Percentiles rank a stretch among this genome's conserved stretches.
phyloP scores from a whole-genome alignment of 2,113 vertebrate species.

The Amphiprion ocellaris region DNA sequence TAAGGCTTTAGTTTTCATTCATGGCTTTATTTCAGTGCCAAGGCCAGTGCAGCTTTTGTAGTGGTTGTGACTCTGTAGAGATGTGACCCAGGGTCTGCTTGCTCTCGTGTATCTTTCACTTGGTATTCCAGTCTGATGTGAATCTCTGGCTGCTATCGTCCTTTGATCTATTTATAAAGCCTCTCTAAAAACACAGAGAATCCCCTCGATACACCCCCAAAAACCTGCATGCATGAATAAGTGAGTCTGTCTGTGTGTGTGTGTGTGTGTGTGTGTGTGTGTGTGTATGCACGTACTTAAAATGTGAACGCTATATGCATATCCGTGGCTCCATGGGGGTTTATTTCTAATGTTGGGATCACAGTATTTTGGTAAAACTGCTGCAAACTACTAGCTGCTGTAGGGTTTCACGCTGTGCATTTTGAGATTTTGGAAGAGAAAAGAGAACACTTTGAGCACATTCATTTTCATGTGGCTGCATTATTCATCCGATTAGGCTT shows the following conservation, averaged over 20 bases:
- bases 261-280: background rate
- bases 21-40: slow-evolving; percentile 12
- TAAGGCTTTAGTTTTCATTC: slow-evolving; percentile 12
- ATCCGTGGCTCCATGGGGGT: background rate
- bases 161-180: slow-evolving; percentile 78
- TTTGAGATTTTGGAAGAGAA: slow-evolving; percentile 9
- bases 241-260: slow-evolving; percentile 28
- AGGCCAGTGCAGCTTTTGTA: slow-evolving; percentile 20
- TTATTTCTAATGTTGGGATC: slow-evolving; percentile 19
- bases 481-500: slow-evolving; percentile 66
- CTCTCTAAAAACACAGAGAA: slow-evolving; percentile 61
- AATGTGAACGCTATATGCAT: slow-evolving; percentile 15
- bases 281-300: slow-evolving; percentile 6
- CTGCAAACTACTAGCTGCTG: background rate
- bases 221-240: slow-evolving; percentile 58
- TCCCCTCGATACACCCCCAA: slow-evolving; percentile 42
- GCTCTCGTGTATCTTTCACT: slow-evolving; percentile 47
- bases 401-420: background rate
- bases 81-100: slow-evolving; percentile 36
- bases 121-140: slow-evolving; percentile 64
- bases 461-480: slow-evolving; percentile 39
- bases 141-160: slow-evolving; percentile 50
- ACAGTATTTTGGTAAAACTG: slow-evolving; percentile 1
- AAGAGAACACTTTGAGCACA: slow-evolving; percentile 22
- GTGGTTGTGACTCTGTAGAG: slow-evolving; percentile 42